Evolutionary conservation across 2,113 vertebrate genomes (phyloP).

Genomic region (Notechis scutatus): DNA sequence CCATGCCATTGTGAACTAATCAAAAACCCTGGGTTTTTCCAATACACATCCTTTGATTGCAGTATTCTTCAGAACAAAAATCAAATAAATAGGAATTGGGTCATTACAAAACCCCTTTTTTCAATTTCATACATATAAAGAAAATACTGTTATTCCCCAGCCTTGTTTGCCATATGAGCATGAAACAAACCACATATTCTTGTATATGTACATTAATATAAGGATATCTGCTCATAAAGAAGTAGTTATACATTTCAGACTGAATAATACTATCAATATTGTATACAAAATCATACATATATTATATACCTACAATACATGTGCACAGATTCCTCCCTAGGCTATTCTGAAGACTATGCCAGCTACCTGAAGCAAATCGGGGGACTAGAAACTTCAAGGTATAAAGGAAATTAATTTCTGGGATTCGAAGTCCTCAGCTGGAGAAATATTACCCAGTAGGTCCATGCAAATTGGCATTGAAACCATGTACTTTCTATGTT

Average conservation of each 20-base stretch:
- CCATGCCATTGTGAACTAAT: not conserved
- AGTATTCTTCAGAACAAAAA: conserved; percentile 1
- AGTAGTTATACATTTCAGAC: conserved; percentile 64
- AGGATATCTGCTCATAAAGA: conserved; percentile 49
- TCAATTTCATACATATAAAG: conserved; percentile 32
- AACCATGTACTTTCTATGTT: not conserved
- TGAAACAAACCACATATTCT: conserved; percentile 40
- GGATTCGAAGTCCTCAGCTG: not conserved
- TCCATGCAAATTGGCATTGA: not conserved
- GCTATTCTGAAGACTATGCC: not conserved
- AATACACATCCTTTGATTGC: not conserved
- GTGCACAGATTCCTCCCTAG: conserved; percentile 21
- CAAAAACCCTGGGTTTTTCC: not conserved
- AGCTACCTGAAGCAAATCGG: not conserved
- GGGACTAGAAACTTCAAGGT: too few relatives aligned
- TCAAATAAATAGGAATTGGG: conserved; percentile 32
- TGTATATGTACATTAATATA: conserved; percentile 58
- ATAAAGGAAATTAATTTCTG: not conserved
- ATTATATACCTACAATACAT: conserved; percentile 40
- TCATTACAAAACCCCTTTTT: not conserved
- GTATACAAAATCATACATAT: conserved; percentile 47
- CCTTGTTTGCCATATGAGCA: conserved; percentile 3
- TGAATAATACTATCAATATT: conserved; percentile 61
- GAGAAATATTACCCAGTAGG: not conserved
- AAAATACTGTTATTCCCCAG: conserved; percentile 9